These are phyloP conservation scores for Passerina amoena DNA, from an alignment of 2,113 vertebrate species.

Conservation along the genomic window DNA sequence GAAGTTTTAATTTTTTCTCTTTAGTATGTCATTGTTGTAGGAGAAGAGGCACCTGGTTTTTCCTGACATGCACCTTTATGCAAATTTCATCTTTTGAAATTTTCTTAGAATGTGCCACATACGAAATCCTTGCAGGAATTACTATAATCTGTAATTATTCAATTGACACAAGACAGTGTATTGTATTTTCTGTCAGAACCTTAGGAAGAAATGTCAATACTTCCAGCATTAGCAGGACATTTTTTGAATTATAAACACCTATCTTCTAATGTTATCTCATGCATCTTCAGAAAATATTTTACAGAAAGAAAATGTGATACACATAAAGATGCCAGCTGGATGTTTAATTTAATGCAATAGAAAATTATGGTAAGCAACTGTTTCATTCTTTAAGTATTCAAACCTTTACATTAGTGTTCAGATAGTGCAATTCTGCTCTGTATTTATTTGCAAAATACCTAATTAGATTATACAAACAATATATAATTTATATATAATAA, in stretches of 20 bases:
- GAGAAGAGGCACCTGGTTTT: background rate
- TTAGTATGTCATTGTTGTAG: background rate
- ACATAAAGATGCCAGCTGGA: background rate
- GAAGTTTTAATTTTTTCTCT: background rate
- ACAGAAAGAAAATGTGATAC: background rate
- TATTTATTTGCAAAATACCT: constrained; percentile 56
- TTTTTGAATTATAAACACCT: constrained; percentile 44
- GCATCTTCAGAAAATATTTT: constrained; percentile 20
- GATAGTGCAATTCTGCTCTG: background rate
- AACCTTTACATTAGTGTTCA: background rate
- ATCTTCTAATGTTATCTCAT: background rate
- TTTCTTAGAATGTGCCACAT: background rate
- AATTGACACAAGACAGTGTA: constrained; percentile 11
- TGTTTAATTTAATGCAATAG: background rate
- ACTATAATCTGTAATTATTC: constrained; percentile 60
- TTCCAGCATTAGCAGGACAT: constrained; percentile 28
- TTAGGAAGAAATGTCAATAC: constrained; percentile 51
- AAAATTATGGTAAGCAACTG: background rate
- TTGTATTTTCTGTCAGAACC: constrained; percentile 50
- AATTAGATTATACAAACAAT: constrained; percentile 37
- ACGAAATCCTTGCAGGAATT: constrained; percentile 42
- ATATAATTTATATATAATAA: constrained; percentile 15
- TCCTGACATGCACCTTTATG: background rate
- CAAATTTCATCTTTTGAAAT: constrained; percentile 31
- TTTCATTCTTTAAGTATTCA: constrained; percentile 18